Evolutionary conservation across 2,888 invertebrate genomes (phyloP).

Genomic region (Chorisops tibialis): DNA sequence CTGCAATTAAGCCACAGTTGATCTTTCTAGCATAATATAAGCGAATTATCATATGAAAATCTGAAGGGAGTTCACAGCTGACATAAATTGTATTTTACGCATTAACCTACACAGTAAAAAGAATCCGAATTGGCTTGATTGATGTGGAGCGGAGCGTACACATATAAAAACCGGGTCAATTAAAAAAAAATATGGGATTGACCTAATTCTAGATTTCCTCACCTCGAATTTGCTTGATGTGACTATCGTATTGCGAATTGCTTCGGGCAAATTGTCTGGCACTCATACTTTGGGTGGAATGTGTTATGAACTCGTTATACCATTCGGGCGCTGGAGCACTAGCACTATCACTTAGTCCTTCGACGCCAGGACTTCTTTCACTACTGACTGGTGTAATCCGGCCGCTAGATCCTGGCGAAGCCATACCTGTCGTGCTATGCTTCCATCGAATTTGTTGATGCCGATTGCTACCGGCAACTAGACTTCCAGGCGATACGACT

Average conservation of each 20-base stretch:
- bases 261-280: constrained; percentile 72
- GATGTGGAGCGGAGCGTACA: too few species aligned
- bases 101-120: too few species aligned
- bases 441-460: constrained; percentile 38
- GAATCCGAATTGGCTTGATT: too few species aligned
- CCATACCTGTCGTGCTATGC: constrained; percentile 39
- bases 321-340: constrained; percentile 51
- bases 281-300: constrained; percentile 62
- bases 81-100: too few species aligned
- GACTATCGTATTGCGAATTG: constrained; percentile 80
- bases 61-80: too few species aligned
- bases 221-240: constrained; percentile 85
- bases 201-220: constrained; percentile 39
- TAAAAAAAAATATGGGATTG: too few species aligned
- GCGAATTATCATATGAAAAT: too few species aligned
- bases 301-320: constrained; percentile 56
- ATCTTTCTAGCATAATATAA: too few species aligned
- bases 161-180: too few species aligned
- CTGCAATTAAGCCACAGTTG: too few species aligned
- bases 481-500: constrained; percentile 28
- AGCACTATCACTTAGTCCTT: constrained; percentile 32
- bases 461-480: constrained; percentile 35
- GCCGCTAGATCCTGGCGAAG: background rate
- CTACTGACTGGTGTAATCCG: background rate
- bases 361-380: constrained; percentile 5